A percentile compares a stretch with the other conserved stretches of the same genome.
phyloP scores from a whole-genome alignment of 2,797 vertebrate genomes.

The Xyrichtys novacula region DNA sequence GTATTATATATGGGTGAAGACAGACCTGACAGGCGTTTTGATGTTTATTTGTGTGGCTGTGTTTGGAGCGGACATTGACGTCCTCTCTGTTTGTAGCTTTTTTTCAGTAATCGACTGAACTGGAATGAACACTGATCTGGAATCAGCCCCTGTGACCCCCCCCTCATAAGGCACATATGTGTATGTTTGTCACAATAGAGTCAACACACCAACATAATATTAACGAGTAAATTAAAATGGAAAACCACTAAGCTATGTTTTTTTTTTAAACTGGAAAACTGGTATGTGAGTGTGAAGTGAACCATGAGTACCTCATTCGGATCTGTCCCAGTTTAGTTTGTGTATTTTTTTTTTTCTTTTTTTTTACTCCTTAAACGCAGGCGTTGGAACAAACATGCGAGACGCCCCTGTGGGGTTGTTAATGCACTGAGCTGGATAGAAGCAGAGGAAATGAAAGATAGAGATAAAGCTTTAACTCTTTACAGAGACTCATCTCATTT shows the following conservation, averaged over 20 bases:
- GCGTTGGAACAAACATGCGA: slow-evolving; percentile 84
- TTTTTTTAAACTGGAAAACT: slow-evolving; percentile 67
- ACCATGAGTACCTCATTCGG: slow-evolving; percentile 84
- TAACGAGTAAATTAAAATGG: slow-evolving; percentile 72
- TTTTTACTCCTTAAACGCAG: slow-evolving; percentile 79
- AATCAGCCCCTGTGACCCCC: slow-evolving; percentile 43
- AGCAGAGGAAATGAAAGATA: slow-evolving; percentile 50
- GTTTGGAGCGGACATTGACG: slow-evolving; percentile 28
- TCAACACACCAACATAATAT: slow-evolving; percentile 46
- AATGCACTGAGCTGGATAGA: slow-evolving; percentile 82
- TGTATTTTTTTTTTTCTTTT: slow-evolving; percentile 57
- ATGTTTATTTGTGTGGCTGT: slow-evolving; percentile 35
- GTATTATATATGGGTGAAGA: slow-evolving; percentile 45
- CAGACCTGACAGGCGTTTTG: slow-evolving; percentile 25
- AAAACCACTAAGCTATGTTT: slow-evolving; percentile 82
- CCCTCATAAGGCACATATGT: slow-evolving; percentile 62
- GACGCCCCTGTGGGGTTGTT: slow-evolving; percentile 80
- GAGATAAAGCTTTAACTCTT: slow-evolving; percentile 56
- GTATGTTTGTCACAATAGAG: slow-evolving; percentile 55
- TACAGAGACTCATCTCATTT: slow-evolving; percentile 61
- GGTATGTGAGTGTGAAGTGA: slow-evolving; percentile 81
- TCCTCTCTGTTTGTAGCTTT: slow-evolving; percentile 30
- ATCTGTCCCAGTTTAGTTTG: slow-evolving; percentile 80
- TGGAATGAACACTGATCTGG: slow-evolving; percentile 49
- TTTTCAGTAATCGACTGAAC: slow-evolving; percentile 47